Base-by-base conservation (phyloP, 2,113 vertebrate species). In the Uria aalge region DNA sequence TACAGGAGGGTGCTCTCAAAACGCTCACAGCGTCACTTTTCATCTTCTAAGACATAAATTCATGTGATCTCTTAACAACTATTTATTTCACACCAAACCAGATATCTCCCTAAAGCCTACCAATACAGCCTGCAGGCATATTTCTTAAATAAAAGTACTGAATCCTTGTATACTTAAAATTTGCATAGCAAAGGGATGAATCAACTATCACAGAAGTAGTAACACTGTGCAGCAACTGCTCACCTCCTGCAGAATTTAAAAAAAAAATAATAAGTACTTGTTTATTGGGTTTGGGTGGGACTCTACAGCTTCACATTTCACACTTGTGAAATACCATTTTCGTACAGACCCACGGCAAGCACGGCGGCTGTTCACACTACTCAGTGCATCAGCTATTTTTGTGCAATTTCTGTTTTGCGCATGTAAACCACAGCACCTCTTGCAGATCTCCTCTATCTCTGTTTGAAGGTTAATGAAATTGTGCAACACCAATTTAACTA, bases 61-160 rank as follows among this genome's bases (percentile, higher is more conserved):
- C 98, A 98, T 99, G 98, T 99, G 99, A 99, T 99, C 98, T 98
- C 98, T 99, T 98, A 99, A 99, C 99, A 99, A 99, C 98, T 99
- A 99, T 99, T 99, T 99, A 99, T 99, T 99, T 99, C 98, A 98
- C 98, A 98, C 97, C 98, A 97, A 98, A 98, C 99, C 98, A 98
- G 98, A 96, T 98, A 98, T 98, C 98, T 98, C 98, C 98, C 98
- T 98, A 97, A 99, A 99, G 98, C 97, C 97, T 98, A 98, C 97
- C 98, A 98, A 98, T 98, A 98, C 98, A 97, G 98, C 99, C 99
- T 94, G 95, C 97, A 98, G 99, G 98, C 98, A 99, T 98, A 98
- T 98, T 99, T 99, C 99, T 99, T 99, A 99, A 99, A 99, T 98
- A 99, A 99, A 99, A 99, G 98, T 98, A 98, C 98, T 93, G 98